These are phyloP conservation scores for Sinocyclocheilus maitianheensis DNA, from an alignment of 2,113 vertebrate genomes.

Conservation along the genomic window DNA sequence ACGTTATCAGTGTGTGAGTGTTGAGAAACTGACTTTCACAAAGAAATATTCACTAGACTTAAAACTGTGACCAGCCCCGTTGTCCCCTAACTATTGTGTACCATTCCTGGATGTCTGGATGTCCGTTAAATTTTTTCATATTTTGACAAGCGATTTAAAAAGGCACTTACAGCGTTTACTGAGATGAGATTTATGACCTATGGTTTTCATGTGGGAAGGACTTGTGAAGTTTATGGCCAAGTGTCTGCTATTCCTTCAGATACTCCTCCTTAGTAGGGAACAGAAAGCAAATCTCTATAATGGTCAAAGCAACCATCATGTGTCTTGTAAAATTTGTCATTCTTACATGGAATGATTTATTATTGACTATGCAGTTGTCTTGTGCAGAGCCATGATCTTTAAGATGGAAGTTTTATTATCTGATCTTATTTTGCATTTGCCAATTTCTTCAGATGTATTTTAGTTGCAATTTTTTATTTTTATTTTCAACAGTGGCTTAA, in stretches of 20 bases:
- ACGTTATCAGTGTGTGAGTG: too few species aligned
- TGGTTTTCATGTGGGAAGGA: constrained; percentile 48
- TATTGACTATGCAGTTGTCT: background rate
- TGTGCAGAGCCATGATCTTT: background rate
- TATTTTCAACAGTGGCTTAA: background rate
- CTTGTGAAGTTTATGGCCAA: constrained; percentile 36
- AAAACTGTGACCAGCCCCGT: background rate
- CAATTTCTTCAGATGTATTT: background rate
- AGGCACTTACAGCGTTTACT: background rate
- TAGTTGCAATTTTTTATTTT: background rate
- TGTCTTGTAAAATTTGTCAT: constrained; percentile 47
- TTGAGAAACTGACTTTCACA: too few species aligned
- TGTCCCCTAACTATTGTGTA: background rate
- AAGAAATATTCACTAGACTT: too few species aligned
- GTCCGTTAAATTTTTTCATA: constrained; percentile 2
- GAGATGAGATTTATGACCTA: constrained; percentile 26
- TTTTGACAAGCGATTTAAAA: background rate
- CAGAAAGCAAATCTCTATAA: constrained; percentile 27
- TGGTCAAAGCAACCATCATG: constrained; percentile 42
- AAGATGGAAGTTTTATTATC: background rate
- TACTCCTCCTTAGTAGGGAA: background rate
- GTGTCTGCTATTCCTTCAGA: constrained; percentile 25
- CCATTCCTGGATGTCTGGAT: background rate
- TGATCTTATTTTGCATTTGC: background rate
- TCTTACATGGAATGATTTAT: constrained; percentile 2